Evolutionary conservation across 2,888 invertebrate species (phyloP), one percentile per base, ranked within the genome.

Genomic region (Aricia artaxerxes): DNA sequence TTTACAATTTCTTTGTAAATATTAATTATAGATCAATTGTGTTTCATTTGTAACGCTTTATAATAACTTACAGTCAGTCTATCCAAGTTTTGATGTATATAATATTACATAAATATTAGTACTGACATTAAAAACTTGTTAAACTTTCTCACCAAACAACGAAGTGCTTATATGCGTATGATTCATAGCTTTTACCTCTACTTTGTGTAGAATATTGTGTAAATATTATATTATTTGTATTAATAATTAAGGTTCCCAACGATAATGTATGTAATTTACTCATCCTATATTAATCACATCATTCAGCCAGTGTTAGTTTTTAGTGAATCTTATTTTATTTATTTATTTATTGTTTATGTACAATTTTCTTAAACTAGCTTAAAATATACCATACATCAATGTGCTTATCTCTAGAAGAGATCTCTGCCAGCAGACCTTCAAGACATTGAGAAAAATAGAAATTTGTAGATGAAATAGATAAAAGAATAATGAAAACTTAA

Each of bases 1-100:
- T 44, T 64, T 73, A 75, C 31, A 6, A 57, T 57, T 53, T 76
- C 31, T 53, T 31, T 75, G 9, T 11, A 49, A 76, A 76, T 57
- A 57, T 31, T 31, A 9, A 24, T 7, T 24, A 9, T n/a, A 76
- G 4, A 5, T 16, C 9, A 4, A 4, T 9, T 64, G 9, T 7
- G 24, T 24, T 64, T 64, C 11, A 11, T 31, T 24, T 31, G 11
- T 31, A 31, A 24, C 31, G 9, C 64, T 31, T 31, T 11, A 31
- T 31, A 64, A 31, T 31, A 9, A 31, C 11, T 64, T 64, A 31
- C 24, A 31, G 9, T 11, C 9, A 64, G 9, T 64, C 24, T 24
- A 2, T 9, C 7, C 9, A 64, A 31, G 64, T 64, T 64, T 24
- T 31, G 4, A 3, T 31, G 9, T 11, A 2, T 11, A 31, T 9